Conservation (phyloP, 1,140 invertebrate genomes). For the Platorchestia sp. region DNA sequence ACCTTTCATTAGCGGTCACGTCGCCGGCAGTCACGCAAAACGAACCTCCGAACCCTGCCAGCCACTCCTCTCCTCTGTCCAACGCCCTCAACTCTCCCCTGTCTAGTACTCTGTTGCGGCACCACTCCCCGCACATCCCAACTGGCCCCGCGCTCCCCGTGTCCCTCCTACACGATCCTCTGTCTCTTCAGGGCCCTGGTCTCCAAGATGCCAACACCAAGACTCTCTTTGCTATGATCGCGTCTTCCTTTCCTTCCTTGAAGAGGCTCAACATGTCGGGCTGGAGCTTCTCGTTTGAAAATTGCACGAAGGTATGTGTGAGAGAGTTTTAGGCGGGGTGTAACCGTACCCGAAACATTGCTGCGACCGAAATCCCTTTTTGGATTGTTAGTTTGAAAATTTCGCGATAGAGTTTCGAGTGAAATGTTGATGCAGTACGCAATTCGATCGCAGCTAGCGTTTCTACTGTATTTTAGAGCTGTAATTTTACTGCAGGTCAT, state of each 20-base stretch:
- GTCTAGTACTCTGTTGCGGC: slow-evolving; percentile 70
- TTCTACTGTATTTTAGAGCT: no score
- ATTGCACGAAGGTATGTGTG: slow-evolving; percentile 70
- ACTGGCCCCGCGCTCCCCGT: slow-evolving; percentile 68
- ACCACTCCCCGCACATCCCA: slow-evolving; percentile 73
- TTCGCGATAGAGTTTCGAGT: no score
- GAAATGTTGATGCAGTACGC: no score
- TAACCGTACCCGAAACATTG: neutral
- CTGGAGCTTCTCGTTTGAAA: slow-evolving; percentile 72
- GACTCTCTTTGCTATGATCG: slow-evolving; percentile 71
- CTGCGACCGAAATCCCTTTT: neutral
- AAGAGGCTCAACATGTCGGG: slow-evolving; percentile 72
- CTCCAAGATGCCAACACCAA: slow-evolving; percentile 73
- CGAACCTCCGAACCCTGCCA: slow-evolving; percentile 59
- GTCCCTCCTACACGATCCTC: slow-evolving; percentile 45
- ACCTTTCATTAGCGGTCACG: slow-evolving; percentile 72
- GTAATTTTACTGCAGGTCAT: no score
- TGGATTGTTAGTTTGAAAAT: no score
- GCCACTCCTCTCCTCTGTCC: slow-evolving; percentile 3
- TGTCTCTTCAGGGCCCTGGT: slow-evolving; percentile 70
- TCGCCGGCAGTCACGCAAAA: neutral
- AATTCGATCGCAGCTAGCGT: no score
- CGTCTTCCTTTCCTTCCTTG: slow-evolving; percentile 71
- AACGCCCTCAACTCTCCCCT: slow-evolving; percentile 40
- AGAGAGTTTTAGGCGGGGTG: neutral